Evolutionary conservation across 2,113 vertebrate species (phyloP).

Genomic region (Neoarius graeffei): DNA sequence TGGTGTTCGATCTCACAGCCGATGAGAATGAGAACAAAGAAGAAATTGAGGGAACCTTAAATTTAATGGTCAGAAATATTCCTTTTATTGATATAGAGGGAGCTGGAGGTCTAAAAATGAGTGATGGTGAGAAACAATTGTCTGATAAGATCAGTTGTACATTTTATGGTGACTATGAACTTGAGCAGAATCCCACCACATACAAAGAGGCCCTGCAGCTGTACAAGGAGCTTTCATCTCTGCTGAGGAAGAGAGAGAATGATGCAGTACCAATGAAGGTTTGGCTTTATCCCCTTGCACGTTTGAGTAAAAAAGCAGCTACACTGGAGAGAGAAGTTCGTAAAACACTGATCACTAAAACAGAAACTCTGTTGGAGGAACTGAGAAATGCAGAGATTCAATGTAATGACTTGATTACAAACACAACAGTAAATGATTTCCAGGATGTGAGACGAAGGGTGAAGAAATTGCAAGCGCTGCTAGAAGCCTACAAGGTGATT

Average conservation of each 20-base stretch:
- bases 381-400: constrained; percentile 48
- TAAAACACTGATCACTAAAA: constrained; percentile 26
- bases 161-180: constrained; percentile 63
- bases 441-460: constrained; percentile 55
- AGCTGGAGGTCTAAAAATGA: constrained; percentile 34
- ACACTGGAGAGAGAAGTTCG: constrained; percentile 59
- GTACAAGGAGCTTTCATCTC: constrained; percentile 56
- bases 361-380: constrained; percentile 52
- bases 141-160: constrained; percentile 54
- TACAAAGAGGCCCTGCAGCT: constrained; percentile 61
- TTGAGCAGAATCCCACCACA: constrained; percentile 43
- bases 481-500: background rate
- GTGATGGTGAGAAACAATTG: background rate
- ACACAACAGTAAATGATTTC: constrained; percentile 44
- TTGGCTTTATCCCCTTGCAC: constrained; percentile 64
- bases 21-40: constrained; percentile 40
- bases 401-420: constrained; percentile 58
- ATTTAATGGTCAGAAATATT: constrained; percentile 45
- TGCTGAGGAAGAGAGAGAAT: constrained; percentile 45
- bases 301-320: constrained; percentile 58
- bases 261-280: constrained; percentile 63
- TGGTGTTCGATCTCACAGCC: constrained; percentile 31
- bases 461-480: constrained; percentile 18
- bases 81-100: constrained; percentile 14
- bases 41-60: constrained; percentile 53